Evolutionary conservation across 2,797 vertebrate genomes (phyloP), one percentile per base, ranked within the genome.

Genomic region (Phalanger gymnotis): DNA sequence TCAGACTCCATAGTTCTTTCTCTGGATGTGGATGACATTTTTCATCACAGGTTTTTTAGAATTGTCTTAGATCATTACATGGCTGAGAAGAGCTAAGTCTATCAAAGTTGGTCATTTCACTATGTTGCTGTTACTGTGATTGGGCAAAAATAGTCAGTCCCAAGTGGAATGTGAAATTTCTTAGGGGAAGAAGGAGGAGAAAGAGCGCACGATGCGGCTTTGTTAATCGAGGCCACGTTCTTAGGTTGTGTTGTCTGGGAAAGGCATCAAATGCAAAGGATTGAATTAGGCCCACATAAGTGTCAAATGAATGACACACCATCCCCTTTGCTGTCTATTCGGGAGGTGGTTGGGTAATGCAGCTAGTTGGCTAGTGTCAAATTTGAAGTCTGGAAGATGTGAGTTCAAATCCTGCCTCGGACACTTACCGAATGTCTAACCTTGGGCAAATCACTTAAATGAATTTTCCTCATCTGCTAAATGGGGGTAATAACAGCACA

Each of bases 211-310:
- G 25, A 25, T 73, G 6, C 25, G 66, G 11, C n/a, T 73, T 40
- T 73, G 22, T 40, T 73, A 73, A 7, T 40, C 6, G 16, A 73
- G 66, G 2, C 2, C n/a, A 40, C 7, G 19, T 73, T 22, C n/a
- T 73, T 6, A 73, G 66, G 6, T 73, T 73, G 16, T 73, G 6
- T 19, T 73, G 94, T 51, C 95, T 96, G n/a, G 54, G 95, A 96
- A 94, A 73, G 61, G 13, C 54, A 61, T 95, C 92, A 94, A 95
- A 96, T 95, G 94, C 91, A 95, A 96, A 96, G 95, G 95, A 31
- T 58, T 40, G 93, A 92, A 93, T 94, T 97, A 94, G 96, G 94
- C 92, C 94, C 94, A 90, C 31, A 58, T 34, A 7, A 12, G 93
- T 91, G 52, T 94, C 55, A 91, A 96, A 93, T 92, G 91, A 92